Evolutionary conservation across 2,113 vertebrate species (phyloP), one percentile per base, ranked within the genome.

Genomic region (Alaudala cheleensis): DNA sequence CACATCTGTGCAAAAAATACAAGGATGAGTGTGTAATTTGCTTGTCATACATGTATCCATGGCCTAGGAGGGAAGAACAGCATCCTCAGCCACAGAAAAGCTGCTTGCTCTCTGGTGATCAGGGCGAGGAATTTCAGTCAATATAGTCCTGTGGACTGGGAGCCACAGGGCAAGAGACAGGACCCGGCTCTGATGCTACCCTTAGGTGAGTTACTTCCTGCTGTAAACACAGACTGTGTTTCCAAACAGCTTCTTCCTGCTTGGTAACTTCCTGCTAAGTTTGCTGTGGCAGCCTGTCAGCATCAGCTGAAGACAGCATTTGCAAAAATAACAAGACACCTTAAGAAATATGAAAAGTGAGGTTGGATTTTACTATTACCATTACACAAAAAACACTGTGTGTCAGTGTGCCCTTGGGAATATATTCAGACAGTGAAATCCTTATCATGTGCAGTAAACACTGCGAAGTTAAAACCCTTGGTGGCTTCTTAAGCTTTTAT

Each of bases 401-500:
- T 47, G 39, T 66, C 42, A 40, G 25, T 28, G 26, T 37, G 70
- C 66, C 76, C 69, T 67, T 78, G 89, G 73, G 86, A 89, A 71
- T 37, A 25, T 31, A 11, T 64, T 88, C 62, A 82, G 71, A 60
- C 24, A 60, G 50, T 33, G 7, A 88, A 84, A 93, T 74, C 56
- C 57, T 65, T 87, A 82, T 44, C 78, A 5, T 10, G 45, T 33
- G 45, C 57, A 49, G 66, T 61, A 88, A 93, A 85, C 21, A 18
- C 17, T 6, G 73, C 34, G 76, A 60, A 81, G 72, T 60, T 84
- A 92, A 94, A 94, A 44, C 60, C 64, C 40, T 91, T 0, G 0
- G 24, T 54, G 40, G 39, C 47, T 94, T 92, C 76, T 93, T 86
- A 51, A 7, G 26, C 65, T 62, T 88, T 86, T 81, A 81, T 78